Conservation (phyloP, 2,113 vertebrate species). For the Gymnogyps californianus region DNA sequence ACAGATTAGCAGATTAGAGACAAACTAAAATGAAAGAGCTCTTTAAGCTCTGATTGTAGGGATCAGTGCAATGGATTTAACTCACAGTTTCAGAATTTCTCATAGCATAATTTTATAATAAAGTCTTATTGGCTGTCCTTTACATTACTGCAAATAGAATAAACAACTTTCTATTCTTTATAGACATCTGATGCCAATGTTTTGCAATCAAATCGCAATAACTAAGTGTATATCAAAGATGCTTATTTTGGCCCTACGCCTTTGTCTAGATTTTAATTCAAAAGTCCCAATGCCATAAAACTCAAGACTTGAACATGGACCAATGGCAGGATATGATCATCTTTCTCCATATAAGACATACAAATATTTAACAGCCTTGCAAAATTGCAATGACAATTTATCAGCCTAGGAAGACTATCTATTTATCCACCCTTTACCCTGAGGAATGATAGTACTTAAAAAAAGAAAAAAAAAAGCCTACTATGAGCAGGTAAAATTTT, state of each 20-base stretch:
- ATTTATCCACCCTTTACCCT: slow-evolving; percentile 28
- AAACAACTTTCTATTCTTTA: background rate
- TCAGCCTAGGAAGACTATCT: slow-evolving; percentile 52
- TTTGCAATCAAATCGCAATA: background rate
- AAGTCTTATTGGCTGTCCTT: background rate
- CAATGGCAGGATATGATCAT: slow-evolving; percentile 2
- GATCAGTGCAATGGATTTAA: slow-evolving; percentile 30
- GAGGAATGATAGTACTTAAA: slow-evolving; percentile 5
- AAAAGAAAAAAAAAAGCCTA: background rate
- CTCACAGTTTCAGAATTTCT: slow-evolving; percentile 36
- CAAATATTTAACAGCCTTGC: slow-evolving; percentile 34
- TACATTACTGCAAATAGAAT: background rate
- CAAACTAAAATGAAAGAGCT: background rate
- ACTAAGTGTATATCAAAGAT: background rate
- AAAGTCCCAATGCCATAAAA: slow-evolving; percentile 17
- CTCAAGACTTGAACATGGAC: slow-evolving; percentile 54
- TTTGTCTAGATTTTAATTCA: slow-evolving; percentile 30
- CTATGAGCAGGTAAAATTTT: background rate
- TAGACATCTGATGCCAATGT: background rate
- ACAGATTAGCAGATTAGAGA: background rate
- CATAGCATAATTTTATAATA: background rate
- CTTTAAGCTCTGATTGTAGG: slow-evolving; percentile 4
- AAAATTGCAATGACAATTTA: slow-evolving; percentile 22
- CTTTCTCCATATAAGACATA: slow-evolving; percentile 4
- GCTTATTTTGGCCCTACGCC: slow-evolving; percentile 23